phyloP scores from a whole-genome alignment of 2,888 invertebrate genomes.

The Sarcophaga rosellei region DNA sequence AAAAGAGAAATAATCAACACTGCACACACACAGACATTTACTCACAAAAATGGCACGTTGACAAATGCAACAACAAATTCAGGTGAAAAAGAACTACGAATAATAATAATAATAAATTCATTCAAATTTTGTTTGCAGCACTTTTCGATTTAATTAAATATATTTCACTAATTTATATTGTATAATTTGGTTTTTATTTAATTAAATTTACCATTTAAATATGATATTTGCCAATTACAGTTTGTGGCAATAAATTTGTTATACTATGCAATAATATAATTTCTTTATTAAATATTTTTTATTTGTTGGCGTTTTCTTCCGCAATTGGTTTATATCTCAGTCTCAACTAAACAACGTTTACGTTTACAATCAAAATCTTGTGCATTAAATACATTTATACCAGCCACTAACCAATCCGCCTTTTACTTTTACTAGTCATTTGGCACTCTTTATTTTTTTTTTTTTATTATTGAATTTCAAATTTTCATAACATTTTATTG shows the following conservation, averaged over 20 bases:
- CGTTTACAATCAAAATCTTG: slow-evolving; percentile 55
- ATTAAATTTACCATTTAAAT: too few species aligned
- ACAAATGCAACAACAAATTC: background rate
- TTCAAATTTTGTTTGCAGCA: background rate
- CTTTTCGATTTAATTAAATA: background rate
- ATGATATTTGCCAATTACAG: too few species aligned
- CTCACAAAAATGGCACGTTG: background rate
- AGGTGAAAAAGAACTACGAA: background rate
- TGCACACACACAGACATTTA: background rate
- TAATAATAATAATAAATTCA: background rate
- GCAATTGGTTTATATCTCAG: slow-evolving; percentile 40
- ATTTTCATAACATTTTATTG: slow-evolving; percentile 21
- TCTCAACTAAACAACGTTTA: slow-evolving; percentile 42
- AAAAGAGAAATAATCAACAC: slow-evolving; percentile 8
- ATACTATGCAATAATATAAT: background rate
- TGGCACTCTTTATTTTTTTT: slow-evolving; percentile 25
- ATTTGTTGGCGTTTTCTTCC: slow-evolving; percentile 34
- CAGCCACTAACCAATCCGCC: slow-evolving; percentile 25
- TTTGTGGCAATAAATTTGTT: slow-evolving; percentile 36
- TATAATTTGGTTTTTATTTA: too few species aligned
- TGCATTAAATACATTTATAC: slow-evolving; percentile 38
- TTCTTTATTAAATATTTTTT: slow-evolving; percentile 15
- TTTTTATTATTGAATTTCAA: slow-evolving; percentile 17
- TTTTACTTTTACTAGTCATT: background rate
- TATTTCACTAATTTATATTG: too few species aligned